Evolutionary conservation across 2,888 invertebrate species (phyloP).

Genomic region (Heliconius charithonia): DNA sequence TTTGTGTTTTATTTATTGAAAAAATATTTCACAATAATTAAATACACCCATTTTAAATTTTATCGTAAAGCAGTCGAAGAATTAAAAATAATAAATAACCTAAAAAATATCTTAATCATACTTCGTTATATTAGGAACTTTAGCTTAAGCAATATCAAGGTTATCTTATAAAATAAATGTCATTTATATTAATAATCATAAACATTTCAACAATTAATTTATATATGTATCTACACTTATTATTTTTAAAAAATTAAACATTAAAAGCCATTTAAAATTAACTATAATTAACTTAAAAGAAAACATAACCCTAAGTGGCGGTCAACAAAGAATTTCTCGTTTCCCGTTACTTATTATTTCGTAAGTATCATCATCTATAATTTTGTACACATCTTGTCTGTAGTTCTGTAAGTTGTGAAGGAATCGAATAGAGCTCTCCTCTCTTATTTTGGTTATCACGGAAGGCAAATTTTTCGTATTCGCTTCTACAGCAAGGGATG

Average conservation of each 20-base stretch:
- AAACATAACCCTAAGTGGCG: constrained; percentile 45
- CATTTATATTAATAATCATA: neutral
- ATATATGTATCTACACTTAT: neutral
- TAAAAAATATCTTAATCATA: constrained; percentile 6
- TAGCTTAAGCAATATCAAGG: neutral
- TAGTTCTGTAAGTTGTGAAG: constrained; percentile 86
- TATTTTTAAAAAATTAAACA: neutral
- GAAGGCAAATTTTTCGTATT: constrained; percentile 85
- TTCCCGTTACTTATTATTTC: constrained; percentile 76
- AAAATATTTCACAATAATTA: constrained; percentile 33
- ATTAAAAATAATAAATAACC: neutral
- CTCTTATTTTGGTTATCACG: constrained; percentile 87
- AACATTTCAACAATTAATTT: neutral
- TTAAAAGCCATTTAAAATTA: constrained; percentile 26
- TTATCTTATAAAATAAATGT: neutral
- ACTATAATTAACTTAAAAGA: constrained; percentile 46
- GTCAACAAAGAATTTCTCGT: constrained; percentile 75
- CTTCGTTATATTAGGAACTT: constrained; percentile 17
- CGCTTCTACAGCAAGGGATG: constrained; percentile 86
- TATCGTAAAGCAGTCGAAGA: neutral
- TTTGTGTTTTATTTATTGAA: constrained; percentile 67
- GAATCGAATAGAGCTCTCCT: constrained; percentile 85
- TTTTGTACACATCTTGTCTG: constrained; percentile 86
- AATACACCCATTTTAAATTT: constrained; percentile 21
- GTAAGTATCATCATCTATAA: constrained; percentile 87